Evolutionary conservation across 1,140 invertebrate species (phyloP).

Genomic region (Muscidifurax raptorellus): DNA sequence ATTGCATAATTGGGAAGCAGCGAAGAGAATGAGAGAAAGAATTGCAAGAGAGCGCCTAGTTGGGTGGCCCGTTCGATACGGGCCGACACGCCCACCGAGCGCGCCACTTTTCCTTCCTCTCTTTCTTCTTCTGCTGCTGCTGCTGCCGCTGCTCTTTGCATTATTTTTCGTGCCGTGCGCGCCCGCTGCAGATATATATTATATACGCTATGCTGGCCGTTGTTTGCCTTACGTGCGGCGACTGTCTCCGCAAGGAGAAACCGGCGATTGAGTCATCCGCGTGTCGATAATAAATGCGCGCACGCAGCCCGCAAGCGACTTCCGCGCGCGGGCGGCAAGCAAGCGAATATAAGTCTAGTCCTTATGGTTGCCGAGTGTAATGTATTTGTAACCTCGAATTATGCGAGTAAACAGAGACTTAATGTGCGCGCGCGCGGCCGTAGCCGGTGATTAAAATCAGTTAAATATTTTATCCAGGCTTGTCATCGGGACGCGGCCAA

Average conservation of each 20-base stretch:
- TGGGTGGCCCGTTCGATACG: constrained; percentile 49
- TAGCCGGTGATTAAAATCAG: too few relatives aligned
- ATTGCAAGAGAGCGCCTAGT: background rate
- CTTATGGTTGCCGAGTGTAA: too few relatives aligned
- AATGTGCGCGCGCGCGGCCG: too few relatives aligned
- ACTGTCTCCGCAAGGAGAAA: background rate
- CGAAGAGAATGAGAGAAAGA: background rate
- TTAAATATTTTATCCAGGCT: background rate
- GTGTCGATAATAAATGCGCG: background rate
- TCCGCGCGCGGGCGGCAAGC: background rate
- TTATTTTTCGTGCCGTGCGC: background rate
- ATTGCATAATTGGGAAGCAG: constrained; percentile 51
- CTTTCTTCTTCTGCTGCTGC: background rate
- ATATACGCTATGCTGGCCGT: too few relatives aligned
- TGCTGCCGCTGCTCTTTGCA: background rate
- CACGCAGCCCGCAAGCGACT: background rate
- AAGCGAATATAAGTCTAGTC: too few relatives aligned
- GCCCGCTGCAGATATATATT: too few relatives aligned
- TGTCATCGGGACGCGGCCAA: background rate
- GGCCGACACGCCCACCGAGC: constrained; percentile 46
- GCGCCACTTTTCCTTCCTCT: constrained; percentile 33
- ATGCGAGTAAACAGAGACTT: background rate
- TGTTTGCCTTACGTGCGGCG: background rate
- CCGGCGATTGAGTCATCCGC: constrained; percentile 29
- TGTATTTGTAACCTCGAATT: background rate